phyloP scores from a whole-genome alignment of 2,888 invertebrate genomes.

The Nymphalis urticae region DNA sequence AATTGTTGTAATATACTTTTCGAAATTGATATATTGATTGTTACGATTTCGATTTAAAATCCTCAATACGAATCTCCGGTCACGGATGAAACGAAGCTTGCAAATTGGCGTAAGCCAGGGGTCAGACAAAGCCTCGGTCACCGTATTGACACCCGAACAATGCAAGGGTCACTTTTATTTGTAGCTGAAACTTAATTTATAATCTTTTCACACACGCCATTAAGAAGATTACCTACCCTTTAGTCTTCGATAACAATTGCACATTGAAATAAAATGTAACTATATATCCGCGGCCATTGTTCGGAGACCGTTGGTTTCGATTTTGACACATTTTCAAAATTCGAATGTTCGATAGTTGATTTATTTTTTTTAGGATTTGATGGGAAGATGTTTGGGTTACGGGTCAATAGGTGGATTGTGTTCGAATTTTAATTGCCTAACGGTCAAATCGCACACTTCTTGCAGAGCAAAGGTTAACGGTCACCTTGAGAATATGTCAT shows the following conservation, averaged over 20 bases:
- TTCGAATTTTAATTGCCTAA: constrained; percentile 60
- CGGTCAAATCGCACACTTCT: constrained; percentile 70
- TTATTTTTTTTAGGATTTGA: constrained; percentile 61
- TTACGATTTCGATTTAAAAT: constrained; percentile 51
- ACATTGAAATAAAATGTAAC: constrained; percentile 74
- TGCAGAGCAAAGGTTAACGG: constrained; percentile 69
- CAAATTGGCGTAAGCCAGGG: constrained; percentile 77
- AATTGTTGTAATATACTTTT: background rate
- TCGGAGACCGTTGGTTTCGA: constrained; percentile 65
- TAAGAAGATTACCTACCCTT: constrained; percentile 82
- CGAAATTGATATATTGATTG: constrained; percentile 46
- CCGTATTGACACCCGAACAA: constrained; percentile 81
- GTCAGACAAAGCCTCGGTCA: constrained; percentile 78
- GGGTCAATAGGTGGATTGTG: constrained; percentile 73
- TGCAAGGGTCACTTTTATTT: constrained; percentile 82
- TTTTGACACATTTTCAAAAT: constrained; percentile 75
- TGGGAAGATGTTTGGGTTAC: constrained; percentile 67
- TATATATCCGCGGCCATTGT: constrained; percentile 63
- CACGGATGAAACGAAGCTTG: constrained; percentile 69
- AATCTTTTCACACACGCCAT: constrained; percentile 82
- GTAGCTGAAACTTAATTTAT: constrained; percentile 82
- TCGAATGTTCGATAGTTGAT: constrained; percentile 73
- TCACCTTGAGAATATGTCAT: constrained; percentile 37
- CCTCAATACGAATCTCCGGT: constrained; percentile 54
- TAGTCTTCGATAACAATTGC: constrained; percentile 72